A percentile compares a stretch with the other conserved stretches of the same genome.
phyloP scores from a whole-genome alignment of 2,113 vertebrate species.

The Sardina pilchardus region DNA sequence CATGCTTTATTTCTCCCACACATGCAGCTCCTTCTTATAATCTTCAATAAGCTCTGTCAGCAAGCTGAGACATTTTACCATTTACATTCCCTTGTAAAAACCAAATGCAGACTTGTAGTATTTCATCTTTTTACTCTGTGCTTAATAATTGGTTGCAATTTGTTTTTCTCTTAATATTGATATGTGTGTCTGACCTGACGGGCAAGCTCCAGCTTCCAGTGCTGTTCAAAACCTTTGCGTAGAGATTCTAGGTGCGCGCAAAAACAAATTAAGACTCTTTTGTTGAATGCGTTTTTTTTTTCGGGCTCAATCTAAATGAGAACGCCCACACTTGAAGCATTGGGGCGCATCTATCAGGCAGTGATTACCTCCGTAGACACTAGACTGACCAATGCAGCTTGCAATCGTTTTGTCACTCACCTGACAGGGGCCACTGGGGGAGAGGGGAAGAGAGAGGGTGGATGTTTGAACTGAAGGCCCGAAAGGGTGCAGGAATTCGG shows the following conservation, averaged over 20 bases:
- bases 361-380: conserved; percentile 28
- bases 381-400: conserved; percentile 6
- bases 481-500: conserved; percentile 42
- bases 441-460: background rate
- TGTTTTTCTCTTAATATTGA: background rate
- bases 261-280: conserved; percentile 1
- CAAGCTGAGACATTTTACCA: background rate
- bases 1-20: background rate
- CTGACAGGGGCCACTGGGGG: conserved; percentile 21
- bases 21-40: background rate
- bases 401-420: conserved; percentile 46
- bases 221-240: background rate
- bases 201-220: background rate
- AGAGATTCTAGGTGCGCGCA: background rate
- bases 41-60: background rate
- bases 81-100: background rate
- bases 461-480: conserved; percentile 34
- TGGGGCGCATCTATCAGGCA: conserved; percentile 30
- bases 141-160: background rate
- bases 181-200: background rate
- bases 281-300: conserved; percentile 37
- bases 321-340: conserved; percentile 20
- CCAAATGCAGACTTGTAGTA: background rate
- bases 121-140: background rate
- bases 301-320: conserved; percentile 26